Evolutionary conservation across 1,140 invertebrate genomes (phyloP), one percentile per base, ranked within the genome.

Genomic region (Caenorhabditis brenneri): DNA sequence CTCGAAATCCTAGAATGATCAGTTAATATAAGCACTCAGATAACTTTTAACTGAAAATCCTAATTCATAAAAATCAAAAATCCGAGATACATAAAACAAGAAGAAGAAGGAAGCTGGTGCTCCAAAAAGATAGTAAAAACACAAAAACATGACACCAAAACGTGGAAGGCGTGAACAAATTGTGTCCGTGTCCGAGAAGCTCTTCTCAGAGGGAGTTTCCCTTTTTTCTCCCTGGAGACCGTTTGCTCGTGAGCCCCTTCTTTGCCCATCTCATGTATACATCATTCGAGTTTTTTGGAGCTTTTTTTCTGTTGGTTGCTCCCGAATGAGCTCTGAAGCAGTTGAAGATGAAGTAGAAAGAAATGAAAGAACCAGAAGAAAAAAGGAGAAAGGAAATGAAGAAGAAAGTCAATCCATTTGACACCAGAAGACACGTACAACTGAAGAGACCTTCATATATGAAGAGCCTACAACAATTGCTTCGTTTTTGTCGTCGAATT

Each of bases 271-370:
- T 65, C 65, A n/a, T 74, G 65, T 74, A 74, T 74, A 74, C 65
- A 74, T 74, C 65, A 74, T 74, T 74, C 65, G 33, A 74, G 65
- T 74, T 74, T 74, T 74, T 74, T 74, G 36, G 36, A 12, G 65
- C 65, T 74, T 36, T 74, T n/a, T n/a, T n/a, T n/a, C n/a, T n/a
- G n/a, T 24, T 19, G 49, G 15, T 51, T 29, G 22, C 27, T 24
- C 36, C 6, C 3, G 33, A 39, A 65, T 65, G 58, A 65, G 58
- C 58, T 65, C 7, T 22, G 58, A 24, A 65, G 31, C 15, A 36
- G 16, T 36, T 27, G 31, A 65, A 39, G 22, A 65, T 65, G 58
- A 65, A 39, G 29, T 27, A n/a, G 33, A 65, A 33, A 10, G 22
- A 39, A 5, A 5, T 51, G 49, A 6, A 42, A 12, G 5, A 42